These are phyloP conservation scores for Neofelis nebulosa DNA, from an alignment of 2,113 vertebrate genomes.

Conservation along the genomic window DNA sequence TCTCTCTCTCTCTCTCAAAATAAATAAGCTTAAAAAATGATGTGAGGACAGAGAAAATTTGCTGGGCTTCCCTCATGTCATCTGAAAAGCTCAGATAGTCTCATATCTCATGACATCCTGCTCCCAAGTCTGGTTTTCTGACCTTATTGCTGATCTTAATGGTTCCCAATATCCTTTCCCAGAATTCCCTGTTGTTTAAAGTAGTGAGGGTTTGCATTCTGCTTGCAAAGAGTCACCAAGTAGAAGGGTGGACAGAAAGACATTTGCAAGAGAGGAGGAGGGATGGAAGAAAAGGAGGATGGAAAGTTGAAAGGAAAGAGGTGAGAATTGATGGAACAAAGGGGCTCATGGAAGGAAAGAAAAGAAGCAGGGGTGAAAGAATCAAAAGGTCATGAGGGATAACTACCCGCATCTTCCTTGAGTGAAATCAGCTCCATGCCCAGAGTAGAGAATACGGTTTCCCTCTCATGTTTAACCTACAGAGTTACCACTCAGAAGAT, in stretches of 20 bases:
- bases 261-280: background rate
- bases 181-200: background rate
- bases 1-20: too few species aligned
- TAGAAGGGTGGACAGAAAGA: background rate
- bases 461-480: background rate
- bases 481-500: background rate
- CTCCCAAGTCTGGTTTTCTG: background rate
- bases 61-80: background rate
- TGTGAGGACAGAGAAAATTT: background rate
- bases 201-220: background rate
- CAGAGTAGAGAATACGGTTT: background rate
- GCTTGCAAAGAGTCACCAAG: background rate
- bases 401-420: background rate
- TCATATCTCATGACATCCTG: background rate
- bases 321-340: background rate
- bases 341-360: background rate
- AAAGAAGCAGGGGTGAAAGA: background rate
- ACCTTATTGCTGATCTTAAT: background rate
- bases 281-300: background rate
- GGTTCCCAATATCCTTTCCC: background rate
- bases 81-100: background rate
- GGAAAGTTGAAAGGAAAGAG: background rate
- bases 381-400: background rate
- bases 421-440: background rate
- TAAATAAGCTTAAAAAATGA: too few species aligned